A percentile compares a stretch with the other conserved stretches of the same genome.
phyloP scores from a whole-genome alignment of 2,113 vertebrate species.

The Psettodes erumei region DNA sequence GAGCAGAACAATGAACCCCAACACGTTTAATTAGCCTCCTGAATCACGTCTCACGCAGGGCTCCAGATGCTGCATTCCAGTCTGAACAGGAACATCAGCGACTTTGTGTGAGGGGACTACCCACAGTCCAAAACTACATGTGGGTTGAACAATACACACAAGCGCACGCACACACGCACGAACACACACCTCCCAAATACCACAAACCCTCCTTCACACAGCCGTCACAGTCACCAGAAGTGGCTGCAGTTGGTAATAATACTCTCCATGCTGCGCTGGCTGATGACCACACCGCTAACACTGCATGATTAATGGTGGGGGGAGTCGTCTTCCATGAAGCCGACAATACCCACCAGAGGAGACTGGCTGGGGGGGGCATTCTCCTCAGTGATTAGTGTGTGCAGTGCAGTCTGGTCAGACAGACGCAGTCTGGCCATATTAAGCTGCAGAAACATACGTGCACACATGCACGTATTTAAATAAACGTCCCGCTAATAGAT shows the following conservation, averaged over 20 bases:
- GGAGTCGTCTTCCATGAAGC: constrained; percentile 43
- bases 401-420: constrained; percentile 13
- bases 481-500: not conserved
- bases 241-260: constrained; percentile 40
- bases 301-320: constrained; percentile 51
- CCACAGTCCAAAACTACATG: not conserved
- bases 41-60: not conserved
- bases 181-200: not conserved
- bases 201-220: not conserved
- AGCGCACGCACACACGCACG: not conserved
- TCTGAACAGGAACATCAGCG: not conserved
- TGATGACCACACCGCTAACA: constrained; percentile 25
- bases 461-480: constrained; percentile 7
- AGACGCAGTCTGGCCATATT: too few relatives aligned
- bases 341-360: constrained; percentile 37
- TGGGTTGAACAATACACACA: not conserved
- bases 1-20: not conserved
- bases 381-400: constrained; percentile 47
- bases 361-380: constrained; percentile 30
- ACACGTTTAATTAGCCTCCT: not conserved
- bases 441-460: not conserved
- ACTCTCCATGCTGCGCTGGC: constrained; percentile 21
- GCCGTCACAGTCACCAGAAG: constrained; percentile 28
- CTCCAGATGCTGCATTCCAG: not conserved
- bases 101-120: not conserved